phyloP scores from a whole-genome alignment of 2,797 vertebrate genomes.

The Loris lydekkerianus region DNA sequence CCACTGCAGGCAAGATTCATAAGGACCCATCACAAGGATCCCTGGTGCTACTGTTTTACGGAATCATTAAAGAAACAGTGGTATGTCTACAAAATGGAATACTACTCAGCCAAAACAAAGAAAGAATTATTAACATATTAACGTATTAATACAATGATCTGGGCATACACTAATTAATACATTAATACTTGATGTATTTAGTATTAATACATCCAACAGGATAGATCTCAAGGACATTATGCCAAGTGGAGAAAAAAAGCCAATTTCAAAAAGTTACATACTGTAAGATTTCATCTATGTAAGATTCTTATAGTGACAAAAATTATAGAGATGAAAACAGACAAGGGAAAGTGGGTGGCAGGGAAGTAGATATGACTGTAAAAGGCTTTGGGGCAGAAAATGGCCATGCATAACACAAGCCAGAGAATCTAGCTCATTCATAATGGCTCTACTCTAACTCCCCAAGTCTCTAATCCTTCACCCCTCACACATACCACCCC shows the following conservation, averaged over 20 bases:
- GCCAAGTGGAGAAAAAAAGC: background rate
- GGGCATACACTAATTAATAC: no score
- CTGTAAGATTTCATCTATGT: background rate
- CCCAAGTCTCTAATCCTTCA: background rate
- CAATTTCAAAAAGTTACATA: background rate
- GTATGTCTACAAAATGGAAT: background rate
- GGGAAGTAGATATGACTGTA: background rate
- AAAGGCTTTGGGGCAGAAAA: background rate
- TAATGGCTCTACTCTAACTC: background rate
- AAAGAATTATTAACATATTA: background rate
- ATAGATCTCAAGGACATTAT: background rate
- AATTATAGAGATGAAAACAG: slow-evolving; percentile 21
- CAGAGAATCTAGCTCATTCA: background rate
- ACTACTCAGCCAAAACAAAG: background rate
- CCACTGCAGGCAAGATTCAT: background rate
- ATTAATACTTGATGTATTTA: no score
- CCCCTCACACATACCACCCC: background rate
- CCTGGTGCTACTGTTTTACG: background rate
- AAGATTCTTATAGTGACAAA: slow-evolving; percentile 45
- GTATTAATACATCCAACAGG: background rate
- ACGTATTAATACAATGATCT: no score
- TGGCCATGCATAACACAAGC: background rate
- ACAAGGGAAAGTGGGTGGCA: background rate
- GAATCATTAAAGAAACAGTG: background rate
- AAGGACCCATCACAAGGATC: background rate